Base-by-base conservation (phyloP, 2,888 invertebrate species). In the Carcina quercana region DNA sequence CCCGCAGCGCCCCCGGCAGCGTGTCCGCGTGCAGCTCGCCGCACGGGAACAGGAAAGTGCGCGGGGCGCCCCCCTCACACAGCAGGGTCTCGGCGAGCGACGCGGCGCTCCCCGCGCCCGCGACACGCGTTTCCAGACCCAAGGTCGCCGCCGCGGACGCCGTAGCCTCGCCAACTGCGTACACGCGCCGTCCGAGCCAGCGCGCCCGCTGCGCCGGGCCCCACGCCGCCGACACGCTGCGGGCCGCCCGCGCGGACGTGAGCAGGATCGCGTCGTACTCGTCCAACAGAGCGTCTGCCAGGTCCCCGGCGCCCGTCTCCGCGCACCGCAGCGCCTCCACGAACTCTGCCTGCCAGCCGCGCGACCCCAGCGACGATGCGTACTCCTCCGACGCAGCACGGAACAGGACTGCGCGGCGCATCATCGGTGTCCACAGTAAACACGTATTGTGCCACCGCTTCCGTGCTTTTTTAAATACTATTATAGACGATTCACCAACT, bases 241-340 rank as follows among this genome's bases (percentile, higher is more conserved):
- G 76, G 2, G 73, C 55, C 0, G 80, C 80, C 34, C 82, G 53
- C 2, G 78, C 68, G 36, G 76, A 76, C 4, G 80, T 80, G 26
- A 82, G 47, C 30, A 80, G 53, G 2, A 80, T 57, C 2, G 74
- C 79, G 2, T 56, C 50, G 38, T 73, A 78, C 13, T 59, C 53
- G 8, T 44, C 50, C 30, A 53, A 35, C 15, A 80, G 58, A 20
- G 60, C 60, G 19, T 53, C 56, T 1, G 50, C 44, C 2, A 82
- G 53, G 30, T 54, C 48, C 12, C 50, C 50, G 13, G 52, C 41
- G 38, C 65, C 68, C 6, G 58, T 40, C 25, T 44, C 59, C 22
- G 59, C 58, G 32, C 80, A 82, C 42, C 73, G 73, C 14, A 82
- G 51, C 1, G 82, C 82, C 42, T 82, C 79, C 25, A 82, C 67